A percentile compares a stretch with the other conserved stretches of the same genome.
phyloP scores from a whole-genome alignment of 2,888 invertebrate species.

The Acanthosepion pharaonis region DNA sequence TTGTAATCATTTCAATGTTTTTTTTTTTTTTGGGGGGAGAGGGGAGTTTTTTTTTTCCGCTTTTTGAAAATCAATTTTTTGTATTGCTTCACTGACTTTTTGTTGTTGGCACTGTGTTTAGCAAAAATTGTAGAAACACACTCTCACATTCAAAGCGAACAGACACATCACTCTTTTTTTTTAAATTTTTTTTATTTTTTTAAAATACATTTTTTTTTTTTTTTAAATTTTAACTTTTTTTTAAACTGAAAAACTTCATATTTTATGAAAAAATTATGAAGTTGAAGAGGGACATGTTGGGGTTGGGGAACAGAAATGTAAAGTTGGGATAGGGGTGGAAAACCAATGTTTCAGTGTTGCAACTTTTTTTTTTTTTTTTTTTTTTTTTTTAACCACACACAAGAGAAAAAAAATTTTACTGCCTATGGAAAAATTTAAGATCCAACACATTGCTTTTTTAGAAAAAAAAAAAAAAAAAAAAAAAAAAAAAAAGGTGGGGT shows the following conservation, averaged over 20 bases:
- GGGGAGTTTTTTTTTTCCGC: not conserved
- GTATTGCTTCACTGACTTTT: slow-evolving; percentile 45
- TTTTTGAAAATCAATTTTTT: slow-evolving; percentile 37
- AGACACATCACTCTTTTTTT: not conserved
- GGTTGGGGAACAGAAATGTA: slow-evolving; percentile 20
- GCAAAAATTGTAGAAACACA: slow-evolving; percentile 42
- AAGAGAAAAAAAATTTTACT: not conserved
- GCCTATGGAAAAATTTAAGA: not conserved
- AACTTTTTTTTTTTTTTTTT: not conserved
- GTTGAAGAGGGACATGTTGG: not conserved
- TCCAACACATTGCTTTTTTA: not conserved
- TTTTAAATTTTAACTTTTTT: not conserved
- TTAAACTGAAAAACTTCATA: not conserved
- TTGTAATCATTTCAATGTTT: not conserved
- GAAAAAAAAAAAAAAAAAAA: not conserved
- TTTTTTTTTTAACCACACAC: slow-evolving; percentile 4
- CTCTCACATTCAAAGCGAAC: slow-evolving; percentile 36
- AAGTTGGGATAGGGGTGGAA: not conserved
- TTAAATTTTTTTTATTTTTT: not conserved
- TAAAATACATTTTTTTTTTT: not conserved
- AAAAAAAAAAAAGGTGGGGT: no score
- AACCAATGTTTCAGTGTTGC: not conserved
- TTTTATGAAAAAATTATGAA: not conserved
- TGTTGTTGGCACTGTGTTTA: slow-evolving; percentile 42
- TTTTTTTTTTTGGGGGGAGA: not conserved